Conservation (phyloP, 2,113 vertebrate genomes). For the Larimichthys crocea region DNA sequence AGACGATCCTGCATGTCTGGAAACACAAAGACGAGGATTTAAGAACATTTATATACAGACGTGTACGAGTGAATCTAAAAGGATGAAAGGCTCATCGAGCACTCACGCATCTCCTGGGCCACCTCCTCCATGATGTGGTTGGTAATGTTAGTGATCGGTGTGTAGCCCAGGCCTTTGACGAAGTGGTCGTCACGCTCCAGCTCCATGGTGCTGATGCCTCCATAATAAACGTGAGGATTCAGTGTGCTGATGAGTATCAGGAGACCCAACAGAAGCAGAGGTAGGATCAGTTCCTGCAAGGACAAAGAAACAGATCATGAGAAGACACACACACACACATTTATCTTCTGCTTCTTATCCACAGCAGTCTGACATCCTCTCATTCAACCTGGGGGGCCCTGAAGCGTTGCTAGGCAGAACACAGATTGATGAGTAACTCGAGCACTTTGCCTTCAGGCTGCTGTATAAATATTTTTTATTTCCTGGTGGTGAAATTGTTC, state of each 20-base stretch:
- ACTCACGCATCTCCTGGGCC: conserved; percentile 81
- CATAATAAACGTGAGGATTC: conserved; percentile 83
- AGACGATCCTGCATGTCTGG: conserved; percentile 71
- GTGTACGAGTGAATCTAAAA: background rate
- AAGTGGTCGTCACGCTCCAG: conserved; percentile 68
- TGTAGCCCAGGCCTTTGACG: conserved; percentile 82
- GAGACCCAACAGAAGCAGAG: conserved; percentile 77
- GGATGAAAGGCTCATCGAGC: background rate
- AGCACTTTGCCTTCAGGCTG: too few relatives aligned
- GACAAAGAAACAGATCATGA: background rate
- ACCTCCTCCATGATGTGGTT: conserved; percentile 87
- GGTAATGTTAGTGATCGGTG: conserved; percentile 82
- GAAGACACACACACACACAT: conserved; percentile 1
- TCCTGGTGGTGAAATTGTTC: background rate
- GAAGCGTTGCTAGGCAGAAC: background rate
- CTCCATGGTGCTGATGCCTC: conserved; percentile 75
- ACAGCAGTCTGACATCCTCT: too few relatives aligned
- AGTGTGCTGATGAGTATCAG: conserved; percentile 84
- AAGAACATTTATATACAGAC: background rate
- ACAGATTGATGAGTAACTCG: too few relatives aligned
- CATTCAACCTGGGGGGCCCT: background rate
- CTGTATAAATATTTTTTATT: too few relatives aligned
- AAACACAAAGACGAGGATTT: background rate
- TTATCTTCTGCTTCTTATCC: background rate
- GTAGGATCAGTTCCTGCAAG: conserved; percentile 84